Conservation (phyloP, 2,888 invertebrate genomes). For the Charanyca ferruginea region DNA sequence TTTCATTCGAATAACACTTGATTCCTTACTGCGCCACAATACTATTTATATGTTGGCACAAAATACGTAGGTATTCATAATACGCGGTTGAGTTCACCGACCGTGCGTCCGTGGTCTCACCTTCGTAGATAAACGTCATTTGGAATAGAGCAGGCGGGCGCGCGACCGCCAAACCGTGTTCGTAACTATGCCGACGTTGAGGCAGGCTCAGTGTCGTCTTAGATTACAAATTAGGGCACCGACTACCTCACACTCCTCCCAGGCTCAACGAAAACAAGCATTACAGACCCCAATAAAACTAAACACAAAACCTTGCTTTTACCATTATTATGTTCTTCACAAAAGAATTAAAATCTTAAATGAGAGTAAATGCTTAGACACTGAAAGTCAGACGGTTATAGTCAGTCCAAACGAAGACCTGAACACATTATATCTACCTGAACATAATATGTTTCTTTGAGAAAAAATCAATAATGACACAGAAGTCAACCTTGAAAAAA, state of each 20-base stretch:
- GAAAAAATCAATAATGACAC: conserved; percentile 24
- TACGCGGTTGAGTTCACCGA: conserved; percentile 82
- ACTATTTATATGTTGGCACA: conserved; percentile 71
- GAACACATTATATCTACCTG: neutral
- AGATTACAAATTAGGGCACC: conserved; percentile 57
- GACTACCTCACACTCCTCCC: conserved; percentile 33
- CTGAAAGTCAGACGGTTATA: conserved; percentile 27
- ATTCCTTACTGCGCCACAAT: conserved; percentile 74
- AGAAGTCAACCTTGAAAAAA: conserved; percentile 48
- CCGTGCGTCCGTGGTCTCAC: conserved; percentile 87
- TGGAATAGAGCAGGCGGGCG: conserved; percentile 73
- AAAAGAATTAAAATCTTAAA: conserved; percentile 27
- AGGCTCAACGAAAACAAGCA: conserved; percentile 25
- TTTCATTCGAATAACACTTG: conserved; percentile 61
- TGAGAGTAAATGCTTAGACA: conserved; percentile 20
- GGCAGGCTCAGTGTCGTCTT: conserved; percentile 72
- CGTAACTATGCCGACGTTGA: conserved; percentile 75
- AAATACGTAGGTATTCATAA: conserved; percentile 82
- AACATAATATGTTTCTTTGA: conserved; percentile 3
- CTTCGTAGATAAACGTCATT: conserved; percentile 89
- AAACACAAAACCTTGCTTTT: conserved; percentile 14
- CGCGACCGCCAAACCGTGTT: conserved; percentile 67
- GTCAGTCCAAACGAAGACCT: conserved; percentile 8
- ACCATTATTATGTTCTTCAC: conserved; percentile 26
- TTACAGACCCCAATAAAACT: conserved; percentile 18